These are phyloP conservation scores for Sebastes kiyomatsui DNA, from an alignment of 2,797 vertebrate genomes.

Conservation along the genomic window DNA sequence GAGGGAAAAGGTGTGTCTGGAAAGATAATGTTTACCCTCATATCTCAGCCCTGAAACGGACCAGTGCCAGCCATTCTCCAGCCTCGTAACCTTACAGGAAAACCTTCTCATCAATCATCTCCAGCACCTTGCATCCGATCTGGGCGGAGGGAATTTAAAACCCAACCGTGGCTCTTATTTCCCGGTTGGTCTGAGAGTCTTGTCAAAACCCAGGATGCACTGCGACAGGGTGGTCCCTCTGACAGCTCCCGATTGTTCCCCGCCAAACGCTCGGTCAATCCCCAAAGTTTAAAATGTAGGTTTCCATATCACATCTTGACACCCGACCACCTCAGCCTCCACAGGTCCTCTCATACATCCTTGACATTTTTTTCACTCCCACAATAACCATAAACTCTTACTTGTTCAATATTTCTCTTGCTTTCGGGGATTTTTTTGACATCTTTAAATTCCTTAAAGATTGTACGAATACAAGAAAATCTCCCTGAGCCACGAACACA, in stretches of 20 bases:
- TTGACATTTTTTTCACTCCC: conserved; percentile 13
- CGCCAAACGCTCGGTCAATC: conserved; percentile 35
- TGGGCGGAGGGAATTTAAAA: conserved; percentile 60
- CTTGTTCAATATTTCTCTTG: background rate
- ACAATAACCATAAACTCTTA: background rate
- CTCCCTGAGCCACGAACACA: conserved; percentile 15
- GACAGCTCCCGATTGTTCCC: conserved; percentile 54
- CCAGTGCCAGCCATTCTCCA: conserved; percentile 44
- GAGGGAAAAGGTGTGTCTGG: conserved; percentile 42
- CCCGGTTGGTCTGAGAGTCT: conserved; percentile 39
- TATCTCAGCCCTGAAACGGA: conserved; percentile 2
- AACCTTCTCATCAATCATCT: conserved; percentile 73
- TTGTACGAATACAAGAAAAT: conserved; percentile 1
- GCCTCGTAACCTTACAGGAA: conserved; percentile 56
- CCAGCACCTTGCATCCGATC: conserved; percentile 48
- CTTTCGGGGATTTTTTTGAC: conserved; percentile 22
- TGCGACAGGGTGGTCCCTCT: conserved; percentile 59
- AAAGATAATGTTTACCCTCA: conserved; percentile 54
- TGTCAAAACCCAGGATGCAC: conserved; percentile 59
- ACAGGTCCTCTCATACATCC: conserved; percentile 7
- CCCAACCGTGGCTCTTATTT: conserved; percentile 60
- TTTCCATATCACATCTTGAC: conserved; percentile 50
- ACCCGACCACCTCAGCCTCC: conserved; percentile 16
- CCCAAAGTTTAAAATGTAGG: conserved; percentile 33
- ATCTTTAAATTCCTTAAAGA: conserved; percentile 27